Evolutionary conservation across 2,797 vertebrate genomes (phyloP).

Genomic region (Tachyglossus aculeatus): DNA sequence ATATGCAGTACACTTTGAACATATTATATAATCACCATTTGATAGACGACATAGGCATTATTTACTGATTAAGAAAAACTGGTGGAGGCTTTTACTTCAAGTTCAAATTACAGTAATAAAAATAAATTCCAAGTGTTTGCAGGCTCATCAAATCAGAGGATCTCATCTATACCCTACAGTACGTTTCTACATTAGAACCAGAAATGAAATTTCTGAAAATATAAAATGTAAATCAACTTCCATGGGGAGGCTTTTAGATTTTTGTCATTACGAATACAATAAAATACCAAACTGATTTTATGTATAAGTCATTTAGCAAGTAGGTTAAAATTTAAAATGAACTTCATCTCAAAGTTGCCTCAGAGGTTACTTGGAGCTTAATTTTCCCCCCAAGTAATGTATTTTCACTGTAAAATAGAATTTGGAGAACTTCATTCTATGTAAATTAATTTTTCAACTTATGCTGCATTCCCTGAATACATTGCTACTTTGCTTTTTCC

Average conservation of each 20-base stretch:
- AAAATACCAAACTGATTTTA: background rate
- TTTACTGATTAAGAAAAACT: slow-evolving; percentile 1
- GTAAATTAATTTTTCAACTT: no score
- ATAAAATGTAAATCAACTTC: slow-evolving; percentile 8
- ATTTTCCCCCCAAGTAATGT: no score
- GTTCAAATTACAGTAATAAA: no score
- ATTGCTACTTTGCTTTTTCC: background rate
- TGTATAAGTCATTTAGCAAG: background rate
- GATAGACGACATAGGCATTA: no score
- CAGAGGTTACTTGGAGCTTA: no score
- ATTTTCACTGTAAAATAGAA: no score
- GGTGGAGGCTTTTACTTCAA: no score
- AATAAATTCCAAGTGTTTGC: slow-evolving; percentile 38
- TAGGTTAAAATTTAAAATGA: no score
- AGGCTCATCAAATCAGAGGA: slow-evolving; percentile 31
- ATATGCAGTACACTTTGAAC: background rate
- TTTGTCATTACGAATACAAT: slow-evolving; percentile 35
- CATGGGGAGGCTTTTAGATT: slow-evolving; percentile 37
- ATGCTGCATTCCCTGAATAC: no score
- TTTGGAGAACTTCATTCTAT: no score
- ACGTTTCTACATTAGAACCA: slow-evolving; percentile 24
- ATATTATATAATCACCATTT: background rate
- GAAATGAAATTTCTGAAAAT: background rate
- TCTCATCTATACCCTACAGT: slow-evolving; percentile 32
- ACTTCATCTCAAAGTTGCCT: no score